Conservation (phyloP, 2,113 vertebrate genomes). For the Haemorhous mexicanus region DNA sequence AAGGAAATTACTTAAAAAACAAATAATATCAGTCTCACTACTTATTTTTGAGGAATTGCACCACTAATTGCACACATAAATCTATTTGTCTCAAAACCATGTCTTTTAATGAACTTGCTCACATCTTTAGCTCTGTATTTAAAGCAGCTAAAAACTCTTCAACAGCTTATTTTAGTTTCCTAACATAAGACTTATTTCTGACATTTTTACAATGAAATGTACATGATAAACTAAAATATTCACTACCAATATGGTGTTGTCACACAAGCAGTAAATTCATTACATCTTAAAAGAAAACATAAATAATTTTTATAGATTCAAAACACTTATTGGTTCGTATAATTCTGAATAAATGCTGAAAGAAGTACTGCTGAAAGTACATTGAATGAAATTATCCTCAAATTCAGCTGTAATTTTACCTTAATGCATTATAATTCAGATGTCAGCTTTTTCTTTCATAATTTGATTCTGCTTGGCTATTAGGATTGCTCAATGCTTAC, state of each 20-base stretch:
- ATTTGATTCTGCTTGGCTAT: slow-evolving; percentile 46
- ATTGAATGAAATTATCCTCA: slow-evolving; percentile 31
- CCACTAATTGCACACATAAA: neutral
- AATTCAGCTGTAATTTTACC: slow-evolving; percentile 42
- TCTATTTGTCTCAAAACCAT: neutral
- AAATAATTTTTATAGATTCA: neutral
- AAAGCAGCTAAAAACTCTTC: neutral
- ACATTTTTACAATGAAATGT: neutral
- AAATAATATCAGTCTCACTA: neutral
- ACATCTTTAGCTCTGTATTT: neutral
- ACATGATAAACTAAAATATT: neutral
- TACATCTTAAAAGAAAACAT: neutral
- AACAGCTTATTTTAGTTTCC: neutral
- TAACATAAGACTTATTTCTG: neutral
- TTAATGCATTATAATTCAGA: slow-evolving; percentile 48
- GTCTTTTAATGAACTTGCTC: neutral
- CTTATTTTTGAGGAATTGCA: neutral
- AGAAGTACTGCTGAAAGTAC: neutral
- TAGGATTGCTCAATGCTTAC: slow-evolving; percentile 9
- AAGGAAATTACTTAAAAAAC: neutral
- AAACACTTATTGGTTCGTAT: neutral
- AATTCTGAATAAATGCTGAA: neutral
- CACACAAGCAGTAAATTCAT: neutral
- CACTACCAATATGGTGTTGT: neutral
- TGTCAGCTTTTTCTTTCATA: slow-evolving; percentile 38